These are phyloP conservation scores for Platycnemis pennipes DNA, from an alignment of 2,888 invertebrate species.

Conservation along the genomic window DNA sequence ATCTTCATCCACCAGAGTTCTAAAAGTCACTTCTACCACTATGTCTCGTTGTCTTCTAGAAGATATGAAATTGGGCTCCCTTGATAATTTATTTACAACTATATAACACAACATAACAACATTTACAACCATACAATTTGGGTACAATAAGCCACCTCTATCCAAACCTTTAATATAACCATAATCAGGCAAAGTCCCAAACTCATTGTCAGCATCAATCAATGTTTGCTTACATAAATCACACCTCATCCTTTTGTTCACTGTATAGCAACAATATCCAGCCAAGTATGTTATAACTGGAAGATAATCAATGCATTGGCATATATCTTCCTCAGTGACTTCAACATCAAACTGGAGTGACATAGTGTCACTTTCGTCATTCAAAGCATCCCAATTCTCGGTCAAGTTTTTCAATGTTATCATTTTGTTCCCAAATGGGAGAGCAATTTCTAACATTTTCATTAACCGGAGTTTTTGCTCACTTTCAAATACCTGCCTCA, in stretches of 20 bases:
- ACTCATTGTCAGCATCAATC: not conserved
- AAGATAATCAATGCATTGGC: not conserved
- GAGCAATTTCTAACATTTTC: too few species aligned
- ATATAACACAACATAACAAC: not conserved
- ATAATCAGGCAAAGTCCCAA: not conserved
- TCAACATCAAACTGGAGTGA: not conserved
- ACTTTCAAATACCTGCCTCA: not conserved
- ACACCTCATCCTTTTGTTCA: too few species aligned
- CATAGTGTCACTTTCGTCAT: not conserved
- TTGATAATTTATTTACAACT: too few species aligned
- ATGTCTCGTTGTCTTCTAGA: too few species aligned
- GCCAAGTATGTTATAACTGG: too few species aligned
- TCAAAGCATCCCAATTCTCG: not conserved
- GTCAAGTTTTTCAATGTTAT: not conserved
- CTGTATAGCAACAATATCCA: slow-evolving; percentile 21
- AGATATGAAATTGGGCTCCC: too few species aligned
- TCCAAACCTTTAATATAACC: not conserved
- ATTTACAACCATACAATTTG: not conserved
- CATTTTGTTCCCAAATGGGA: not conserved
- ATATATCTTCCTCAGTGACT: not conserved
- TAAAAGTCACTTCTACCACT: too few species aligned
- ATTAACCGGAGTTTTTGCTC: not conserved
- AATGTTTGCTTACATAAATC: not conserved
- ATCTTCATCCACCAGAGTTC: too few species aligned
- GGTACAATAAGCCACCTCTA: not conserved